Base-by-base conservation (phyloP, 53 echinoderm and acorn worm genomes). In the Pentamera pediparva region DNA sequence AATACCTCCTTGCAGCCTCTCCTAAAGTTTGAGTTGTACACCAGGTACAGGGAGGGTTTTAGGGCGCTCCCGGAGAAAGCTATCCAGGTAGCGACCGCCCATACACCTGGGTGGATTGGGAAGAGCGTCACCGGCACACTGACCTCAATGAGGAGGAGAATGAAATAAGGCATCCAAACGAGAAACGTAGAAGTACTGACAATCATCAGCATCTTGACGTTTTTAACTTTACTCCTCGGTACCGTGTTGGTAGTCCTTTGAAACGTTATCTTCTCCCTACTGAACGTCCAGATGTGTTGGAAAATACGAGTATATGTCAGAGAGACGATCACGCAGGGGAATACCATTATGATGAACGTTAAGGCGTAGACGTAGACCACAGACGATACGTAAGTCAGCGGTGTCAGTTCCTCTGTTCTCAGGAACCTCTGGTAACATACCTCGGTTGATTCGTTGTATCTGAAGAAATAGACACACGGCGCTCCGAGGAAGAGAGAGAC, bases 11-110 rank as follows among this genome's bases (percentile, higher is more conserved):
- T 89, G 18, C 98, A 98, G 9, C 98, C 98, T 24, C 92, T 76
- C n/a, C 98, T 82, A 86, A 98, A 98, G 74, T 98, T 98, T 0
- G 91, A 80, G 39, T 98, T 98, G 61, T 89, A 98, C 47, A 82
- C 83, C 31, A 88, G 71, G 56, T 98, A 98, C 18, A 98, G 86
- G 39, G 88, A 67, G 2, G 92, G 91, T 76, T 92, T 98, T 35
- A 85, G 88, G 13, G 88, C 98, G 41, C 98, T 88, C 21, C 84
- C 82, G 5, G 92, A 79, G 67, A 92, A 92, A 6, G 98, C 86
- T 7, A 92, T 57, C 98, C 91, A 89, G 17, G 85, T 80, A 4
- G 76, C 76, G 6, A 76, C 78, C 13, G 38, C n/a, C 73, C 73
- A 72, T 35, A 26, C 7, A 27, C 62, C 51, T 2, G 83, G 79